Conservation (phyloP, 2,888 invertebrate species). For the Limnephilus rhombicus region DNA sequence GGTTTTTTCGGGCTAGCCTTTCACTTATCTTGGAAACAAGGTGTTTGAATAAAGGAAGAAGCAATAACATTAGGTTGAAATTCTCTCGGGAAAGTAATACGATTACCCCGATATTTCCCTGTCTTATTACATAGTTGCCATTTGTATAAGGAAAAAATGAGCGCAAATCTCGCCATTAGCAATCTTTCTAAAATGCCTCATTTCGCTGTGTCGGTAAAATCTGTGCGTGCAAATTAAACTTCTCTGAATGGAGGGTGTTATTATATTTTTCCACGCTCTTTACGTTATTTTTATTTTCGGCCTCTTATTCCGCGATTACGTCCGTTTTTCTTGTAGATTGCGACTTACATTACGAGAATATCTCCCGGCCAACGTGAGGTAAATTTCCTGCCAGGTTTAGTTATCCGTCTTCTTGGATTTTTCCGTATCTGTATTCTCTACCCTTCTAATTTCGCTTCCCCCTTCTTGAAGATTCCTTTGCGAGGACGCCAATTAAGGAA, state of each 20-base stretch:
- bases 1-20: neutral
- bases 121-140: neutral
- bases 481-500: conserved; percentile 36
- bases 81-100: neutral
- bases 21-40: conserved; percentile 2
- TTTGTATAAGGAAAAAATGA: neutral
- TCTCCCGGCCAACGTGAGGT: neutral
- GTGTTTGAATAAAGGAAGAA: neutral
- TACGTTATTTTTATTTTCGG: conserved; percentile 5
- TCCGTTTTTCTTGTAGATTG: conserved; percentile 37
- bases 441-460: conserved; percentile 1
- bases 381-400: conserved; percentile 32
- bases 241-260: neutral
- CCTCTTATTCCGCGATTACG: conserved; percentile 24
- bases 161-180: neutral
- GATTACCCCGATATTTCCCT: neutral
- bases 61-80: neutral
- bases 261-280: neutral
- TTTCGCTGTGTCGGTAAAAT: neutral
- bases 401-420: conserved; percentile 10
- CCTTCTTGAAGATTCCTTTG: neutral
- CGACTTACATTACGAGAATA: conserved; percentile 32
- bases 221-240: neutral
- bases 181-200: neutral
- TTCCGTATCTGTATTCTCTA: neutral